Evolutionary conservation across 1,140 invertebrate genomes (phyloP).

Genomic region (Drosophila orosa): DNA sequence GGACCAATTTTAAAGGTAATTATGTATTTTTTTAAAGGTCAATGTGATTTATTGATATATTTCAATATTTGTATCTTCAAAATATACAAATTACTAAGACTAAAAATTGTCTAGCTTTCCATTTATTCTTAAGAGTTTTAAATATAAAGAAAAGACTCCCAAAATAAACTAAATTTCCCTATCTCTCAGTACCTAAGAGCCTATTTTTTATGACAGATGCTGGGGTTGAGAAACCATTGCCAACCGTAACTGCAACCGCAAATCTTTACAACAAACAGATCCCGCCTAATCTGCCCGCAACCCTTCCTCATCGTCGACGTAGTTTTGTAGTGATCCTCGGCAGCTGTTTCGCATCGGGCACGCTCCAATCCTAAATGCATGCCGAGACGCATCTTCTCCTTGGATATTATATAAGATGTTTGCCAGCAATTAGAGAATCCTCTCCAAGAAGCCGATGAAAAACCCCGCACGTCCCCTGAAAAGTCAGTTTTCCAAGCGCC

Average conservation of each 20-base stretch:
- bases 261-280: constrained; percentile 65
- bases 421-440: constrained; percentile 66
- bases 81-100: too few relatives aligned
- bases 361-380: constrained; percentile 67
- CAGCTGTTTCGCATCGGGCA: constrained; percentile 75
- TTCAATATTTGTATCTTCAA: too few relatives aligned
- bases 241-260: constrained; percentile 50
- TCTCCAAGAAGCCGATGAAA: constrained; percentile 37
- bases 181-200: background rate
- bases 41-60: too few relatives aligned
- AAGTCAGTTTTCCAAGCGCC: constrained; percentile 74
- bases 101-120: too few relatives aligned
- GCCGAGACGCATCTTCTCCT: constrained; percentile 47
- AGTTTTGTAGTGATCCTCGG: constrained; percentile 16
- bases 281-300: constrained; percentile 62
- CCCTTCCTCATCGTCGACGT: constrained; percentile 51
- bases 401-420: constrained; percentile 69
- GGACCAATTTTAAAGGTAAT: too few relatives aligned
- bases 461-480: constrained; percentile 60
- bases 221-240: constrained; percentile 3
- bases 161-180: background rate
- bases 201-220: constrained; percentile 26
- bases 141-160: background rate
- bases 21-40: too few relatives aligned
- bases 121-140: background rate